These are phyloP conservation scores for Trachymyrmex cornetzi DNA, from an alignment of 1,140 invertebrate genomes.

Conservation along the genomic window DNA sequence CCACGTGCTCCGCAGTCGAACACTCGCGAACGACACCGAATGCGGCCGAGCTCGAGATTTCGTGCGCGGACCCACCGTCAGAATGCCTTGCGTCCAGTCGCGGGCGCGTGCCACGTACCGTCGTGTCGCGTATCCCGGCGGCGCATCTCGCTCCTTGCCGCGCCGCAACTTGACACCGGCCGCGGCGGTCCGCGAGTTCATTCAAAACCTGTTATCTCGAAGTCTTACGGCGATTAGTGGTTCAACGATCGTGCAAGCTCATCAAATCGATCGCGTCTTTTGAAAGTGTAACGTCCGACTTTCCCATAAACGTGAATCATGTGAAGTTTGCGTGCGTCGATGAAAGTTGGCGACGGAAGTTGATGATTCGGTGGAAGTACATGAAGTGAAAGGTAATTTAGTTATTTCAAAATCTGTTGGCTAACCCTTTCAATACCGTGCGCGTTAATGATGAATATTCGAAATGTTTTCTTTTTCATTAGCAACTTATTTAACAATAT, in stretches of 20 bases:
- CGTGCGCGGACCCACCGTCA: conserved; percentile 79
- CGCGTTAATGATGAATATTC: background rate
- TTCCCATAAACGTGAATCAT: background rate
- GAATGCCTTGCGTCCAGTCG: conserved; percentile 83
- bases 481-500: background rate
- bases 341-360: background rate
- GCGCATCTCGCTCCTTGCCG: conserved; percentile 4
- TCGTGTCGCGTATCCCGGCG: conserved; percentile 12
- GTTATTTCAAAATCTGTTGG: background rate
- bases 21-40: conserved; percentile 75
- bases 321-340: background rate
- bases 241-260: background rate
- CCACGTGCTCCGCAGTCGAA: conserved; percentile 83
- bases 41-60: conserved; percentile 78
- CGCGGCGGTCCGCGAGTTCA: background rate
- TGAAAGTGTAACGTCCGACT: background rate
- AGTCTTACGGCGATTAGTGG: background rate
- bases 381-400: conserved; percentile 35
- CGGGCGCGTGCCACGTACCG: conserved; percentile 80
- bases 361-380: background rate
- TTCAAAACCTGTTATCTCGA: no score
- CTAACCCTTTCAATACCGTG: background rate
- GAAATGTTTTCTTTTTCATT: background rate
- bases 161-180: background rate
- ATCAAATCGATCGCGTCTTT: background rate